Conservation (phyloP, 2,797 vertebrate species). For the Rhodeus uyekii region DNA sequence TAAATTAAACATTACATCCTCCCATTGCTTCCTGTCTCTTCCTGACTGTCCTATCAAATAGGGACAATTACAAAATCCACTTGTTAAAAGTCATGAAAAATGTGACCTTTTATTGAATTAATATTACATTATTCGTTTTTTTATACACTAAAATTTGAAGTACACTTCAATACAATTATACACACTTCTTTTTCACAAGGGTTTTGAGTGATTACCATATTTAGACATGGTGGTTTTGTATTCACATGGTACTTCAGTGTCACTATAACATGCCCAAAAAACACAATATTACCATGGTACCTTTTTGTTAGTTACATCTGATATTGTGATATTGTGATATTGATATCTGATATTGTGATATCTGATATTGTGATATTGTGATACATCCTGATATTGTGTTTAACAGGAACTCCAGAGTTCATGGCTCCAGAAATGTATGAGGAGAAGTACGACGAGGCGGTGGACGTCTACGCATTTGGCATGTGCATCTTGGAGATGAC, state of each 20-base stretch:
- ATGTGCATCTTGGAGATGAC: constrained; percentile 99
- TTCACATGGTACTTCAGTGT: neutral
- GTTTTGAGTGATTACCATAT: neutral
- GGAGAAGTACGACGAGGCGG: constrained; percentile 96
- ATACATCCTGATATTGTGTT: neutral
- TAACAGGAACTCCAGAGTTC: constrained; percentile 94
- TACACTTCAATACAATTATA: neutral
- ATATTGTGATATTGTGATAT: too few species aligned
- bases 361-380: neutral
- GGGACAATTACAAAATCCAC: neutral
- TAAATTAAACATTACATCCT: neutral
- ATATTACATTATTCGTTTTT: neutral
- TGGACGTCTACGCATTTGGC: constrained; percentile 97
- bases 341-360: neutral
- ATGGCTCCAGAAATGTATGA: constrained; percentile 99
- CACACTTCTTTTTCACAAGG: neutral
- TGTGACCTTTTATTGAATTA: neutral
- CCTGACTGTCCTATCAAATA: neutral
- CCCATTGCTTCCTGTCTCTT: neutral
- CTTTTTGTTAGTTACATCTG: neutral
- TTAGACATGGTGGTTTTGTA: neutral
- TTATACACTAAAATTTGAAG: neutral
- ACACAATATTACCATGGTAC: neutral
- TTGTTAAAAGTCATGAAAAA: neutral
- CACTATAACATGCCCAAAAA: neutral